These are phyloP conservation scores for Megatriorchis doriae DNA, from an alignment of 2,113 vertebrate species.

Conservation along the genomic window DNA sequence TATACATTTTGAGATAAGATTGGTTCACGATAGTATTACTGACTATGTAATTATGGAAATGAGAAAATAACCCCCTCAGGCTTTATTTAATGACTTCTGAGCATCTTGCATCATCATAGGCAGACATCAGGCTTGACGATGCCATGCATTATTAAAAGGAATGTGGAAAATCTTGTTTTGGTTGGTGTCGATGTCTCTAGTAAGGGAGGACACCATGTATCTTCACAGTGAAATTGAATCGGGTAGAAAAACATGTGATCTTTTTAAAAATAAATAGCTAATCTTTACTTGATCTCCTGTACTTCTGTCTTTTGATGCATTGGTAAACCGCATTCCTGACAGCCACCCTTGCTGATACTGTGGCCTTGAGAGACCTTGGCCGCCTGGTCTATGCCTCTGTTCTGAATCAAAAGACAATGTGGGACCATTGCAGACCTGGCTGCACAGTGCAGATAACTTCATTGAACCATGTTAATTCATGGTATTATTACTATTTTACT, in stretches of 20 bases:
- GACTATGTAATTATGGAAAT: conserved; percentile 52
- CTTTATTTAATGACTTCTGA: conserved; percentile 46
- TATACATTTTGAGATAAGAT: conserved; percentile 46
- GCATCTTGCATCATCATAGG: conserved; percentile 37
- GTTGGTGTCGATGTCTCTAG: neutral
- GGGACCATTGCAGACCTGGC: neutral
- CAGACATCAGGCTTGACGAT: conserved; percentile 32
- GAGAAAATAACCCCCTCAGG: conserved; percentile 30
- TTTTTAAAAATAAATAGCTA: neutral
- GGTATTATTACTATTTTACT: neutral
- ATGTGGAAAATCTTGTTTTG: conserved; percentile 60
- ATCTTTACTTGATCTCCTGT: neutral
- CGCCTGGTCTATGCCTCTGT: neutral
- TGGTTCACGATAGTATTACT: conserved; percentile 10
- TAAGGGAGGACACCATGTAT: neutral
- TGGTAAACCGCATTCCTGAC: neutral
- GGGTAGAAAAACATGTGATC: neutral
- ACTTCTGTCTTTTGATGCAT: neutral
- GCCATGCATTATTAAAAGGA: conserved; percentile 26
- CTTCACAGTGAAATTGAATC: conserved; percentile 29
- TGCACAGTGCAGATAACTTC: neutral
- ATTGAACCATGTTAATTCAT: neutral
- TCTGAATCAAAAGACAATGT: neutral
- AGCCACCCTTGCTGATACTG: neutral
- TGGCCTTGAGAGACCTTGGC: neutral